Base-by-base conservation (phyloP, 2,113 vertebrate species). In the Ifrita kowaldi region DNA sequence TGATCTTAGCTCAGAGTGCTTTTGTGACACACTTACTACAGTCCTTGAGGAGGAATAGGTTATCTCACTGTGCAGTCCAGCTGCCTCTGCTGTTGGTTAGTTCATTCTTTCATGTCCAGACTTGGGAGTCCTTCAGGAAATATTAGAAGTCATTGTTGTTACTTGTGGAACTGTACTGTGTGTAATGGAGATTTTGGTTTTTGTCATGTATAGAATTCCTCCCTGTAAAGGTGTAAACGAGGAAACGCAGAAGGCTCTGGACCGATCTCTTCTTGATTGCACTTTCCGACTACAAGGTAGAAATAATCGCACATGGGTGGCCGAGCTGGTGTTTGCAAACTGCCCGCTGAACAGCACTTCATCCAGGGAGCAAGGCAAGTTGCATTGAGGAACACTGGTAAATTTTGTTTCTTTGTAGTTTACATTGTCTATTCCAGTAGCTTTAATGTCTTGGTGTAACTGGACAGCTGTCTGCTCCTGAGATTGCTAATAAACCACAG, bases 291-390 rank as follows among this genome's bases (percentile, higher is more conserved):
- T 99, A 93, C 99, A 99, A 98, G 99, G 99, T 94, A 98, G 99
- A 97, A 99, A 99, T 97, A 99, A 99, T 95, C 98, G 99, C 90
- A 99, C 99, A 0, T 99, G 99, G 99, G 99, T 99, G 95, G 99
- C 99, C 69, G 99, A 99, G 94, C 97, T 99, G 96, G 98, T 99
- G 84, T 99, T 99, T 98, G 98, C 99, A 93, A 99, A 99, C 97
- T 99, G 99, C 93, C 99, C 99, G 0, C 98, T 99, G 55, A 99
- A 98, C 97, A 99, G 99, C 97, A 99, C 99, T 91, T 98, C 99
- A 76, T 99, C 98, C 95, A 99, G 99, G 95, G 99, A 99, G 75
- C 99, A 99, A 98, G 99, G 99, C 99, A 71, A 90, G 95, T 95
- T 87, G 89, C 55, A 64, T 7, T 76, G 49, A 60, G 33, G 11